phyloP scores from a whole-genome alignment of 1,140 invertebrate species.

The Papilio aristodemus region DNA sequence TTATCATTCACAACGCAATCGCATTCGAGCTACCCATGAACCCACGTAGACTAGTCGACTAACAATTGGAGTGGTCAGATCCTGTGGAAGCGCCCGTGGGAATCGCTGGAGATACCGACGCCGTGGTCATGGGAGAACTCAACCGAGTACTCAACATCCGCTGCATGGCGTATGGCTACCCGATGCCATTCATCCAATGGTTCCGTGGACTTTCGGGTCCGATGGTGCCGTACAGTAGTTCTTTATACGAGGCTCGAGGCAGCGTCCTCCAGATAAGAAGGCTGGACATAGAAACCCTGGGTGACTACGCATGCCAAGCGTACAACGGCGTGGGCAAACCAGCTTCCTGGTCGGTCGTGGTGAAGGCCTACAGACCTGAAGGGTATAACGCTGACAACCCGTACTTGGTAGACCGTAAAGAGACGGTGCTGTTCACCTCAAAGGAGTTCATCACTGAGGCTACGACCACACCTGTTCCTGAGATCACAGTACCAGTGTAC shows the following conservation, averaged over 20 bases:
- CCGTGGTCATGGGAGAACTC: conserved; percentile 85
- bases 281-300: conserved; percentile 86
- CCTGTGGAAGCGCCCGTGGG: conserved; percentile 75
- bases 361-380: conserved; percentile 86
- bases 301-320: conserved; percentile 92
- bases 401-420: conserved; percentile 56
- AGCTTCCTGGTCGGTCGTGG: conserved; percentile 86
- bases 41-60: conserved; percentile 59
- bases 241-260: conserved; percentile 86
- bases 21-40: conserved; percentile 42
- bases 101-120: conserved; percentile 81
- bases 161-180: conserved; percentile 92
- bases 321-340: conserved; percentile 91
- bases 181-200: conserved; percentile 91
- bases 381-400: conserved; percentile 59
- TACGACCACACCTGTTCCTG: conserved; percentile 44
- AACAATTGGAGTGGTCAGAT: conserved; percentile 75
- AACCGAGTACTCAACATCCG: conserved; percentile 86
- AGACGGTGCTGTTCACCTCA: conserved; percentile 41
- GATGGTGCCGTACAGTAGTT: conserved; percentile 86
- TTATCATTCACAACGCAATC: conserved; percentile 6
- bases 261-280: conserved; percentile 88
- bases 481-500: conserved; percentile 52
- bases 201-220: conserved; percentile 85
- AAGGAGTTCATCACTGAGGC: conserved; percentile 37